Conservation (phyloP, 1,140 invertebrate species). For the Solenopsis fugax region DNA sequence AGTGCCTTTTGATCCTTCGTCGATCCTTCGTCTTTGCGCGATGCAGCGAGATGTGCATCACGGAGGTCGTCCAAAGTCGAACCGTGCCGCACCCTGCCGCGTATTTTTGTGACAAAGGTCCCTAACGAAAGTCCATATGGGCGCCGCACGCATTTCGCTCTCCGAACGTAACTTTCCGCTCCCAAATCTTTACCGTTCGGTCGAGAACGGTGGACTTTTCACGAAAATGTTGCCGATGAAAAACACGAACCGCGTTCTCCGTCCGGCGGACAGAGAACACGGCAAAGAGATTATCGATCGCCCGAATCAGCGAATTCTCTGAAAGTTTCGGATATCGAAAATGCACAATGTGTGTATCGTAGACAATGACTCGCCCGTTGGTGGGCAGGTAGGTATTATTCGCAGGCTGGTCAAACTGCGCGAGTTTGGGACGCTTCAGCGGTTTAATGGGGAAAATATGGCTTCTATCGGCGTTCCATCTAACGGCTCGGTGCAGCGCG, state of each 20-base stretch:
- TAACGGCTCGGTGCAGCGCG: constrained; percentile 21
- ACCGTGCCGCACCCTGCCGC: constrained; percentile 32
- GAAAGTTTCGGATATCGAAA: background rate
- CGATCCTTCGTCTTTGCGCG: background rate
- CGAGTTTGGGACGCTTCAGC: background rate
- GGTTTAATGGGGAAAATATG: constrained; percentile 42
- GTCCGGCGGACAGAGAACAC: no score
- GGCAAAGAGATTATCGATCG: background rate
- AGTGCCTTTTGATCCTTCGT: background rate
- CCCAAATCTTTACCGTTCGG: background rate
- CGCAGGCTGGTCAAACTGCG: background rate
- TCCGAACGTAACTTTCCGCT: background rate
- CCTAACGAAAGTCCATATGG: background rate
- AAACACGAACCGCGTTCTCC: no score
- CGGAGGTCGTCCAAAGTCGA: background rate
- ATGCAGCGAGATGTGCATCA: background rate
- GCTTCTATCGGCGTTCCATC: constrained; percentile 29
- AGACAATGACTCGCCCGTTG: background rate
- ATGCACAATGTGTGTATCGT: no score
- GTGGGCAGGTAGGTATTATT: background rate
- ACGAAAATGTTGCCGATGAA: background rate
- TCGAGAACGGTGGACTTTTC: background rate
- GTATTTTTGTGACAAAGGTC: constrained; percentile 25
- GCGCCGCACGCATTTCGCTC: background rate
- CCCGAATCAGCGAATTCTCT: background rate